phyloP scores from a whole-genome alignment of 92 coral and sea anemone genomes.

The Actinernus sp. region DNA sequence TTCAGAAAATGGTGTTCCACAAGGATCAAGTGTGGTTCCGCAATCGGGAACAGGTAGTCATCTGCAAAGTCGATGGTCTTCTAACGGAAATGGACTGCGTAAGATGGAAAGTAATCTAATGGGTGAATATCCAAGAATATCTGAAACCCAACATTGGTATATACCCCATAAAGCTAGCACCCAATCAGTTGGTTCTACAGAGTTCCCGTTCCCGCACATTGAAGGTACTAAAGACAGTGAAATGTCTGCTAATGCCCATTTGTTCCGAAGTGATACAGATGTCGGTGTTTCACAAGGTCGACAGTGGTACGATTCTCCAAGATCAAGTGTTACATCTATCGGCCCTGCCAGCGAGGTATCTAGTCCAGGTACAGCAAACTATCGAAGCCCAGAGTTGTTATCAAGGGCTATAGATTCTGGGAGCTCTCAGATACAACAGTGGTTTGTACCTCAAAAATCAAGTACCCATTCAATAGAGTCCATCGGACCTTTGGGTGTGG shows the following conservation, averaged over 20 bases:
- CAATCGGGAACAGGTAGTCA: neutral
- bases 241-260: no score
- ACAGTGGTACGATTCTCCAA: no score
- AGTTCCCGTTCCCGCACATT: no score
- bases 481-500: conserved; percentile 2
- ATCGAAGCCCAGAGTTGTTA: neutral
- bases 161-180: conserved; percentile 15
- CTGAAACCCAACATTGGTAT: conserved; percentile 10
- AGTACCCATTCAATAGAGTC: conserved; percentile 12
- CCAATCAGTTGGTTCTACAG: conserved; percentile 9
- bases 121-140: no score
- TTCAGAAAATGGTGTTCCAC: conserved; percentile 4
- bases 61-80: neutral
- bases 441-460: conserved; percentile 37
- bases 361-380: conserved; percentile 5
- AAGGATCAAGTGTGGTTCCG: no score
- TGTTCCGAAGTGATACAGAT: no score
- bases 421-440: conserved; percentile 26
- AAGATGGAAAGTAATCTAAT: no score
- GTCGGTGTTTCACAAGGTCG: no score
- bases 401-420: neutral
- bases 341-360: conserved; percentile 4
- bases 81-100: neutral
- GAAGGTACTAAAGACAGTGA: no score
- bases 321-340: no score